Conservation (phyloP, 2,888 invertebrate genomes). For the Acronicta psi region DNA sequence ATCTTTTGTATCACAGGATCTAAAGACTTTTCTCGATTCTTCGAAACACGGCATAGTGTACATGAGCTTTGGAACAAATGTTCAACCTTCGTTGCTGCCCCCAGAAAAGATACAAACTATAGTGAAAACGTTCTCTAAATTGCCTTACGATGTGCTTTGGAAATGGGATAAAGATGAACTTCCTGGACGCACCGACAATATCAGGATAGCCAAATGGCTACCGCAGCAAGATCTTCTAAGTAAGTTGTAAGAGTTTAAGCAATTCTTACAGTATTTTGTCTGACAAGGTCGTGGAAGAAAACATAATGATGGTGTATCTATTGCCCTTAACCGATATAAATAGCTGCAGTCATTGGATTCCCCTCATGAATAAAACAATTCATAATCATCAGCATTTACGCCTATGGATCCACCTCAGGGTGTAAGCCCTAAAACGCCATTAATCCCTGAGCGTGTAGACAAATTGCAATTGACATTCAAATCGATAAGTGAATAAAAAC, state of each 20-base stretch:
- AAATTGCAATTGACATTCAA: no score
- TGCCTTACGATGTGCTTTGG: constrained; percentile 82
- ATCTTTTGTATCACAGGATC: constrained; percentile 73
- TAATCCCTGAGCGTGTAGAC: no score
- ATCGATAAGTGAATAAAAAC: no score
- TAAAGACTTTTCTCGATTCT: constrained; percentile 71
- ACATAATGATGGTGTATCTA: no score
- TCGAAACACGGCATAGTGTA: constrained; percentile 80
- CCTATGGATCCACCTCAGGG: no score
- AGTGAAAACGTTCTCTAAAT: constrained; percentile 69
- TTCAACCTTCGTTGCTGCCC: constrained; percentile 68
- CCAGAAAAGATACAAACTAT: constrained; percentile 66
- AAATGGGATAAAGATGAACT: constrained; percentile 79
- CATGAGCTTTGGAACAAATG: constrained; percentile 81
- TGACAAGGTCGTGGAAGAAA: no score
- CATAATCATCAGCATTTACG: no score
- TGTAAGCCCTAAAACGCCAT: no score
- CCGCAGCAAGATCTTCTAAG: constrained; percentile 69
- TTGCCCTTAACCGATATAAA: no score
- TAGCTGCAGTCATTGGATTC: no score
- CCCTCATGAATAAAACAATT: no score
- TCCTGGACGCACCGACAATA: constrained; percentile 71
- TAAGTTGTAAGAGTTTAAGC: constrained; percentile 19
- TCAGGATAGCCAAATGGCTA: constrained; percentile 80
- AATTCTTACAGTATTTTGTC: no score